Evolutionary conservation across 1,140 invertebrate genomes (phyloP).

Genomic region (Lucilia cuprina): DNA sequence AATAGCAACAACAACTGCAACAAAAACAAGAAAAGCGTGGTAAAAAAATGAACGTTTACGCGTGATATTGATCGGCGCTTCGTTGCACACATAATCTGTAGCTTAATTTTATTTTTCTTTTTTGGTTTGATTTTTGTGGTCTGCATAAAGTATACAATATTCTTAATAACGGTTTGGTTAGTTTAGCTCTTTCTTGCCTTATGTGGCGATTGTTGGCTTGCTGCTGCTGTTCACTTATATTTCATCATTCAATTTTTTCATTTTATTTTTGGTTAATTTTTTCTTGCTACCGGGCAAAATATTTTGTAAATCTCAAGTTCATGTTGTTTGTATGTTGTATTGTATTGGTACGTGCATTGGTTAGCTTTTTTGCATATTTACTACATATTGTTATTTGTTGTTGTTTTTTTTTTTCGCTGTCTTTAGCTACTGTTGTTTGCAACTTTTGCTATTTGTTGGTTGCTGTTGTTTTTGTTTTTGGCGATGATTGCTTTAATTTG

Average conservation of each 20-base stretch:
- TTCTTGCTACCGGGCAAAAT: conserved; percentile 3
- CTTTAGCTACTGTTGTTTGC: background rate
- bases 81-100: conserved; percentile 30
- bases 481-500: conserved; percentile 62
- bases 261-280: background rate
- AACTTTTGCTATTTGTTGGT: conserved; percentile 44
- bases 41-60: conserved; percentile 13
- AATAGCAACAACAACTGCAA: background rate
- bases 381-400: background rate
- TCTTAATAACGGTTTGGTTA: conserved; percentile 14
- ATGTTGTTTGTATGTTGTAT: background rate
- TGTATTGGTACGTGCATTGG: background rate
- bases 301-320: conserved; percentile 16
- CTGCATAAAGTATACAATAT: background rate
- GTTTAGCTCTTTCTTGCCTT: background rate
- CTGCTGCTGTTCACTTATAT: background rate
- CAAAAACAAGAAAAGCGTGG: background rate
- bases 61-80: conserved; percentile 33
- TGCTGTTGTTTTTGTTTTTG: conserved; percentile 31
- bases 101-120: background rate
- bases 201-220: background rate
- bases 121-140: conserved; percentile 4
- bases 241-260: background rate
- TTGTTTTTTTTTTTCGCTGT: background rate
- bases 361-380: background rate